phyloP scores from a whole-genome alignment of 2,797 vertebrate genomes.

The Prunella strophiata region DNA sequence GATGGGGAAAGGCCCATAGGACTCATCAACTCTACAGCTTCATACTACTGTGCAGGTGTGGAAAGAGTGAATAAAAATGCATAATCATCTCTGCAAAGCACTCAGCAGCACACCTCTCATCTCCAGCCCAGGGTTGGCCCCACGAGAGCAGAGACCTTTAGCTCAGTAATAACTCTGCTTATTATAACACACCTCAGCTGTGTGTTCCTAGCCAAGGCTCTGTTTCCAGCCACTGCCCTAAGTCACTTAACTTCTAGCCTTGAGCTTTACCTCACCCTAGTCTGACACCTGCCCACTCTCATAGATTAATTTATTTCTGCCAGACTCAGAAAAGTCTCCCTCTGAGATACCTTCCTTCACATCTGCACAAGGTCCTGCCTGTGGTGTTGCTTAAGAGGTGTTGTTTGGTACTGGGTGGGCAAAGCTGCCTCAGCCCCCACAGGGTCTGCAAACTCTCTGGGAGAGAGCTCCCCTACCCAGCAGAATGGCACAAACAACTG shows the following conservation, averaged over 20 bases:
- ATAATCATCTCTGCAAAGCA: not conserved
- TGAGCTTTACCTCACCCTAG: not conserved
- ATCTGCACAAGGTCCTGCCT: not conserved
- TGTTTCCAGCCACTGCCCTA: not conserved
- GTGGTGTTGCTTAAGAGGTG: not conserved
- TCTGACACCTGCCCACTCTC: conserved; percentile 27
- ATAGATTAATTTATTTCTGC: conserved; percentile 50
- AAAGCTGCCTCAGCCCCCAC: not conserved
- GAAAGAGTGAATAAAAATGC: conserved; percentile 53
- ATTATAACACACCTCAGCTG: conserved; percentile 40
- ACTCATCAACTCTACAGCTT: conserved; percentile 22
- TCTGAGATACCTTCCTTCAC: not conserved
- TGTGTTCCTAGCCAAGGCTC: not conserved
- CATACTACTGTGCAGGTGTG: conserved; percentile 26
- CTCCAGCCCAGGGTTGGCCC: not conserved
- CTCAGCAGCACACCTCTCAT: conserved; percentile 25
- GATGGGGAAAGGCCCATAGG: not conserved
- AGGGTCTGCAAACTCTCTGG: not conserved
- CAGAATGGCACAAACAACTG: not conserved
- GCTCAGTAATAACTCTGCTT: conserved; percentile 43
- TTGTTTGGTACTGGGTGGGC: not conserved
- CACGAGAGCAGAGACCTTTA: conserved; percentile 20
- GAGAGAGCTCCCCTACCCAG: not conserved
- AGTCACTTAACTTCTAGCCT: conserved; percentile 13
- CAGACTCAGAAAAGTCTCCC: conserved; percentile 6